Evolutionary conservation across 2,797 vertebrate species (phyloP).

Genomic region (Lutjanus argentimaculatus): DNA sequence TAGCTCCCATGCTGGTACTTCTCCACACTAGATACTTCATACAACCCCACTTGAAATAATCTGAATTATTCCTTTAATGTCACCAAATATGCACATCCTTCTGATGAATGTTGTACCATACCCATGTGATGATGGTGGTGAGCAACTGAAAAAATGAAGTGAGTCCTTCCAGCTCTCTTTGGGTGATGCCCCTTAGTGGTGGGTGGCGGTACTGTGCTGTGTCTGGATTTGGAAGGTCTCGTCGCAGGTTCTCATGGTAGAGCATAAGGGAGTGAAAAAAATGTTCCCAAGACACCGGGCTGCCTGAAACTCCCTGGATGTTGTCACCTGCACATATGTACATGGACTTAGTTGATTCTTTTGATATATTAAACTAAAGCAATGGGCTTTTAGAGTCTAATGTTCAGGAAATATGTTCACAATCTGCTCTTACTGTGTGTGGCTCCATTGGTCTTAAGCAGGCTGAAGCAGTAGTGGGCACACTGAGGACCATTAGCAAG

Average conservation of each 20-base stretch:
- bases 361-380: not conserved
- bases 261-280: constrained; percentile 98
- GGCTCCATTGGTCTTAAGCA: constrained; percentile 96
- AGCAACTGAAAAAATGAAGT: constrained; percentile 95
- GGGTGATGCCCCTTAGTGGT: constrained; percentile 95
- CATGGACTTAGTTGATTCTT: not conserved
- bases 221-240: constrained; percentile 94
- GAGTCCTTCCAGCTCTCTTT: constrained; percentile 96
- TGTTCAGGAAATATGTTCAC: not conserved
- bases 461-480: constrained; percentile 97
- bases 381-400: not conserved
- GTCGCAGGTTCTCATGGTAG: constrained; percentile 96
- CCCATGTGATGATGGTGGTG: constrained; percentile 94
- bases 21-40: no score
- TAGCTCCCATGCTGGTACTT: no score
- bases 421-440: constrained; percentile 90
- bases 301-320: constrained; percentile 93
- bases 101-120: constrained; percentile 62
- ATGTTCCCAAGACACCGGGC: constrained; percentile 98
- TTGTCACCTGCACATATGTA: constrained; percentile 89
- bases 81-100: not conserved
- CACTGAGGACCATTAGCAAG: constrained; percentile 95
- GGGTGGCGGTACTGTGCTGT: constrained; percentile 94
- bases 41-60: no score
- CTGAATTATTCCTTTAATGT: not conserved